Base-by-base conservation (phyloP, 2,888 invertebrate species). In the Dorcus parallelipipedus region DNA sequence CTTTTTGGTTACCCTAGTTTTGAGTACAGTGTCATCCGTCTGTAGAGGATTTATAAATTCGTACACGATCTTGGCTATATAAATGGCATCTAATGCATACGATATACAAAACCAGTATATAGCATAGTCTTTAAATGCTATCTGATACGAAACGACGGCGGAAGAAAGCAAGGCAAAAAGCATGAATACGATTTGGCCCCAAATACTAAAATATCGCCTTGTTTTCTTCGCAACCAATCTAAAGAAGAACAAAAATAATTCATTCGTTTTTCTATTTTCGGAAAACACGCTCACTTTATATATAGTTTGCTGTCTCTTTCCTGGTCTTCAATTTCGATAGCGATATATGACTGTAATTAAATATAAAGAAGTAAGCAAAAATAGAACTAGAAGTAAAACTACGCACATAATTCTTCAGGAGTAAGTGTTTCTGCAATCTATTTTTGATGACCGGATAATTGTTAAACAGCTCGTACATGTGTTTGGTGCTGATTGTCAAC, bases 21-120 rank as follows among this genome's bases (percentile, higher is more conserved):
- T 10, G 33, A 48, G 5, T 8, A 10, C 33, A 4, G 8, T 23
- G 2, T 17, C 8, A 9, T 48, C 33, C 2, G 20, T 7, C 9
- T 48, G 8, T 14, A 59, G 67, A 0, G 67, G 67, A 8, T 61
- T 60, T 8, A 61, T 54, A 49, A 69, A 67, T 48, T 58, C 62
- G 7, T 58, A 43, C 49, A 59, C 52, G 9, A 69, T 42, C 38
- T 63, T 63, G 4, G 64, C n/a, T 2, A 64, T n/a, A 38, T 66
- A 66, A 2, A 66, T 10, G 1, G 59, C 9, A 53, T 69, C 69
- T 3, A 66, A 43, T 4, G 56, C 38, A 47, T 67, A 67, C 2
- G 62, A 58, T 38, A 58, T 54, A 10, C 51, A 41, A 47, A 60
- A 59, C 17, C 61, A 42, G 1, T 10, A n/a, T 3, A 49, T 17